Evolutionary conservation across 1,140 invertebrate species (phyloP), one percentile per base, ranked within the genome.

Genomic region (Magallana angulata): DNA sequence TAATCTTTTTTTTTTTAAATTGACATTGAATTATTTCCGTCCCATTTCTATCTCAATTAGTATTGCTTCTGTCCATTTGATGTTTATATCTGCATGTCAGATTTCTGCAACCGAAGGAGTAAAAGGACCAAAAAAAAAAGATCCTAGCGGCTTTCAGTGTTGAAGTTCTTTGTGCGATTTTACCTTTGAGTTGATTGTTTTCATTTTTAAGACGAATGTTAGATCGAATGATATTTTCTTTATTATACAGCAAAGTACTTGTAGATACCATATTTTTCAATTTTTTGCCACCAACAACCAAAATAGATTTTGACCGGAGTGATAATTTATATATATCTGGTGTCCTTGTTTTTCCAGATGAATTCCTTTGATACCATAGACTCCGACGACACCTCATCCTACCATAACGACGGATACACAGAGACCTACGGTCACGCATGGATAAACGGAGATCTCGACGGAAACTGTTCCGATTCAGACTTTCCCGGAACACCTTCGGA

Each of bases 401-500:
- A 86, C 58, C 88, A 87, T 56, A 85, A 85, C 76, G 80, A 85
- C 62, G 84, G 62, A 16, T 82, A 89, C 36, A 86, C 85, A 48
- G 89, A 89, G 58, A 57, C 76, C 18, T 91, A 90, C 68, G 89
- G 64, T 12, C 81, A 62, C 12, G 80, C 59, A 1, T 89, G 88
- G 88, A 86, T 86, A 36, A 87, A 89, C 59, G 60, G 82, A 0
- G 84, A 89, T 6, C 80, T 88, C 86, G 88, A 92, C 60, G 88
- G 86, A 24, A 87, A 86, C 57, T 93, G 92, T 82, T 93, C 94
- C 82, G 87, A 93, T 80, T 93, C 93, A 2, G 94, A 94, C 80
- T 93, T 93, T 82, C 92, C 92, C 7, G 94, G 92, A 48, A 93
- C 93, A n/a, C 94, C 94, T 16, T 94, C 94, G 7, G 94, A 94